Percentiles rank a stretch among this genome's conserved stretches.
Conservation (phyloP, 2,113 vertebrate species). For the Amblyornis subalaris region DNA sequence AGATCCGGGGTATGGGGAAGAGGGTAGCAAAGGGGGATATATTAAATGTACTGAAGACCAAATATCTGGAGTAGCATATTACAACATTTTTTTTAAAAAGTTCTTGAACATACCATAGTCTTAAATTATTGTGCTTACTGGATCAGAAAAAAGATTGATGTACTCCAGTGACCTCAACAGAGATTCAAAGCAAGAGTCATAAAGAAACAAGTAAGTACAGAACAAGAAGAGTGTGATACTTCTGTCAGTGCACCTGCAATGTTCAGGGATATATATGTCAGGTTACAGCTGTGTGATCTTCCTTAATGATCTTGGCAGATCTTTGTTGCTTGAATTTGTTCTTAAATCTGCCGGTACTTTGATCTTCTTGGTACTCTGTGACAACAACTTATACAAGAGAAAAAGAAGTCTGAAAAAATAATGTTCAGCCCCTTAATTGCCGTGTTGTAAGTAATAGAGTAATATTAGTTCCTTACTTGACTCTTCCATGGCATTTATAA, state of each 20-base stretch:
- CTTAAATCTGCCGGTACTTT: not conserved
- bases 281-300: not conserved
- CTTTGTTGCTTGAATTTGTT: not conserved
- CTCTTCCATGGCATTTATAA: not conserved
- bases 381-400: not conserved
- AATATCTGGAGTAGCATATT: not conserved
- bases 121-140: not conserved
- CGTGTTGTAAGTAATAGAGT: not conserved
- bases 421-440: not conserved
- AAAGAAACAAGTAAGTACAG: not conserved
- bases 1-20: not conserved
- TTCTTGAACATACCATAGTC: not conserved
- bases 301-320: not conserved
- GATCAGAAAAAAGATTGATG: not conserved
- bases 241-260: not conserved
- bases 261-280: not conserved
- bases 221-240: not conserved
- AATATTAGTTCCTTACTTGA: not conserved
- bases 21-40: fast-evolving
- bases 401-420: not conserved
- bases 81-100: not conserved
- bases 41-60: not conserved
- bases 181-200: not conserved
- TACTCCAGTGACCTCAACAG: not conserved
- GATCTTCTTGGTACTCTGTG: not conserved